Evolutionary conservation across 64 coral and sea anemone species (phyloP), one percentile per base, ranked within the genome.

Genomic region (Montipora sp.): DNA sequence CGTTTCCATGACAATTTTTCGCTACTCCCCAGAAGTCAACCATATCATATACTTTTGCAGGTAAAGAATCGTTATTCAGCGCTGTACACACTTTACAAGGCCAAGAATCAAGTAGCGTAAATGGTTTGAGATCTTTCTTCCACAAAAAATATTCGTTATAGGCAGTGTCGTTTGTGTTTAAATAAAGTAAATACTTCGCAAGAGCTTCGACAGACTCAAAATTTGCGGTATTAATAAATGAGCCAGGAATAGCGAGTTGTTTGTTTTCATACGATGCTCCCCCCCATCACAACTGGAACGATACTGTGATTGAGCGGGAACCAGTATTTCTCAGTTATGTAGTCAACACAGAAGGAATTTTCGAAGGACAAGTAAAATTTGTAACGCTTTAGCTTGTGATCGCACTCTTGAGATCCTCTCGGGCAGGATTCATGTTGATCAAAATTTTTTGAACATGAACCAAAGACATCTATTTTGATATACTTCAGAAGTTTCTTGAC

Each of bases 281-380:
- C 11, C 11, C 94, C 94, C 11, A 95, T 47, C 61, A 95, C 94
- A 9, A 95, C 68, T 44, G 94, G 94, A 11, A 95, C 47, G 21
- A 75, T 91, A 49, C 81, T 51, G 61, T 80, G 83, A 5, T 80
- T 47, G 16, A 91, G 66, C 7, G 89, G 71, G 0, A 19, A 59
- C 94, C 94, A 95, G 53, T 95, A 95, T 88, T 95, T 95, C 24
- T 95, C 94, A 6, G 94, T 91, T 24, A 95, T 88, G 65, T 95
- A 95, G 58, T 95, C 94, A 2, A 61, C 36, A 14, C 94, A 95
- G 48, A 77, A 75, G 5, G 78, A 76, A 63, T 95, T 95, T 80
- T 95, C 94, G 18, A 95, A 88, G 8, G 94, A 47, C 1, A 95
- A 67, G 47, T 80, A 80, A 18, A 95, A 95, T 75, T 95, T 95